Percentiles rank a stretch among this genome's conserved stretches.
phyloP scores from a whole-genome alignment of 2,797 vertebrate genomes.

The Microctenopoma stevenorrisi region DNA sequence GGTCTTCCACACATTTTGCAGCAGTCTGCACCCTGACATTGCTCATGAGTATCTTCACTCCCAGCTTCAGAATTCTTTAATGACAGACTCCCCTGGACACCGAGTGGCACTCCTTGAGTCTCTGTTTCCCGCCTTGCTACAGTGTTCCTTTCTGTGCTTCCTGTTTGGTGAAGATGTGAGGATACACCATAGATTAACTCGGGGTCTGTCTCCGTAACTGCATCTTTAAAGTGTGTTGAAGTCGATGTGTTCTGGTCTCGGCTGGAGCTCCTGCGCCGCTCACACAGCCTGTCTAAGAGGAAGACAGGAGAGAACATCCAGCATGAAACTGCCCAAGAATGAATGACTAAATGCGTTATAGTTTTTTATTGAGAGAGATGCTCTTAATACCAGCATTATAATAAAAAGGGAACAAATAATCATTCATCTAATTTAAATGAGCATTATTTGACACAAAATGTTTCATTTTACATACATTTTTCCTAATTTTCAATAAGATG shows the following conservation, averaged over 20 bases:
- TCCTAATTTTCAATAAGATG: neutral
- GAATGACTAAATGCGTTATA: no score
- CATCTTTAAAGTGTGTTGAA: neutral
- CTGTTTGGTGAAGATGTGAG: conserved; percentile 11
- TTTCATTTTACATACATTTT: neutral
- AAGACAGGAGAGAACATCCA: neutral
- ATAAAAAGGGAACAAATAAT: no score
- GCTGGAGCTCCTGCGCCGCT: neutral
- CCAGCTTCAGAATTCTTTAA: neutral
- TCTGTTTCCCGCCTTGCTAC: neutral
- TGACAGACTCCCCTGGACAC: neutral
- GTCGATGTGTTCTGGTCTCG: neutral
- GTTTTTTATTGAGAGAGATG: no score
- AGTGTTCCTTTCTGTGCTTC: neutral
- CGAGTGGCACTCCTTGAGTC: neutral
- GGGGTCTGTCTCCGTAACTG: neutral
- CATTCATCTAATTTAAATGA: no score
- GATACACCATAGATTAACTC: neutral
- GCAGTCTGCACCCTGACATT: neutral
- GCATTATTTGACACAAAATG: neutral
- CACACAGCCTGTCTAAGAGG: conserved; percentile 23
- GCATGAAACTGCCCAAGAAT: no score
- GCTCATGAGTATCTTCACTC: conserved; percentile 1
- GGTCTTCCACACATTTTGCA: conserved; percentile 21
- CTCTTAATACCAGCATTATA: no score